Percentiles rank a stretch among this genome's conserved stretches.
Conservation (phyloP, 2,113 vertebrate genomes). For the Mustela lutreola region DNA sequence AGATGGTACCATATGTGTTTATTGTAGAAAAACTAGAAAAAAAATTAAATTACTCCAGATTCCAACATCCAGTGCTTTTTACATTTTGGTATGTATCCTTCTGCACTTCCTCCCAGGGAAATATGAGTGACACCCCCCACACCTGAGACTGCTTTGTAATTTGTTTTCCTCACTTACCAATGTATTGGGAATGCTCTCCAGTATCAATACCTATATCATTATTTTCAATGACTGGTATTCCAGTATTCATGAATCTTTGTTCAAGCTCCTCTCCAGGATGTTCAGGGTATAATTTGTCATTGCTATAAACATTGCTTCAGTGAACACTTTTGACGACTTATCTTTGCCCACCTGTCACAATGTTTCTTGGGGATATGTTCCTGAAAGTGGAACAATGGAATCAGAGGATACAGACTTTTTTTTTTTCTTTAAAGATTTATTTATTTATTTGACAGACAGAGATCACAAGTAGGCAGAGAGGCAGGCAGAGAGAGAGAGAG, state of each 20-base stretch:
- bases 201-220: neutral
- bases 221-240: neutral
- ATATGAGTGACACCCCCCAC: neutral
- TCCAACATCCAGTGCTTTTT: neutral
- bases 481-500: too few relatives aligned
- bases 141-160: neutral
- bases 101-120: neutral
- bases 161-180: neutral
- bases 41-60: neutral
- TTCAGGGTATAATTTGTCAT: neutral
- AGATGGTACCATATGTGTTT: neutral
- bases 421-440: neutral
- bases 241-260: neutral
- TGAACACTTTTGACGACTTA: constrained; percentile 6
- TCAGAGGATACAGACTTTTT: neutral
- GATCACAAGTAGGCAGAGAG: too few relatives aligned
- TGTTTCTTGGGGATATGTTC: neutral
- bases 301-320: neutral
- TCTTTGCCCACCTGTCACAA: neutral
- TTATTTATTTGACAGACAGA: too few relatives aligned
- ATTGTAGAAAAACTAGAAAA: neutral
- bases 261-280: neutral
- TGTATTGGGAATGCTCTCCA: neutral
- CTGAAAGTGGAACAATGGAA: neutral
- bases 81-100: neutral